These are phyloP conservation scores for Mayetiola destructor DNA, from an alignment of 2,888 invertebrate genomes.

Conservation along the genomic window DNA sequence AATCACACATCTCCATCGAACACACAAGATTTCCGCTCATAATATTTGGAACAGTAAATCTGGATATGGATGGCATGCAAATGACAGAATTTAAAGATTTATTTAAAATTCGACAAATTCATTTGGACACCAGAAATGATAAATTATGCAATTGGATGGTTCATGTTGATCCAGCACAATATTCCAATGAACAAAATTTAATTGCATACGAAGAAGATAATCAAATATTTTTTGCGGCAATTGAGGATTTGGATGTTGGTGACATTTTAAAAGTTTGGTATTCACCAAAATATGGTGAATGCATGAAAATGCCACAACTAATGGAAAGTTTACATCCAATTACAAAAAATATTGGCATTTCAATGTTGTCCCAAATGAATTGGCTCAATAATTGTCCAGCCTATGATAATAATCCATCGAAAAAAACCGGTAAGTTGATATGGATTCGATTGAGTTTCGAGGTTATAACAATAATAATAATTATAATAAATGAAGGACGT, in stretches of 20 bases:
- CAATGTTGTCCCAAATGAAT: not conserved
- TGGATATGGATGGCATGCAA: slow-evolving; percentile 15
- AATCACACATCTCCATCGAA: slow-evolving; percentile 17
- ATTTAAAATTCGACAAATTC: slow-evolving; percentile 18
- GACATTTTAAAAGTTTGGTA: slow-evolving; percentile 20
- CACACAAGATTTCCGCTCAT: slow-evolving; percentile 18
- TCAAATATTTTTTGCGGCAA: slow-evolving; percentile 19
- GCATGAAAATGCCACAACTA: slow-evolving; percentile 17
- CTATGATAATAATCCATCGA: not conserved
- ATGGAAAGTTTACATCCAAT: slow-evolving; percentile 14
- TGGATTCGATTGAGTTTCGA: not conserved
- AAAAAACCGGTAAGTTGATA: slow-evolving; percentile 1
- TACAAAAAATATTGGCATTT: slow-evolving; percentile 15
- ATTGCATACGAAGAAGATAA: slow-evolving; percentile 19
- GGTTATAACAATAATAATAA: not conserved
- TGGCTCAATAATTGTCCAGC: not conserved
- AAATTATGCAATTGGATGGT: slow-evolving; percentile 20
- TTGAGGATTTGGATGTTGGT: slow-evolving; percentile 18
- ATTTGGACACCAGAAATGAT: slow-evolving; percentile 19
- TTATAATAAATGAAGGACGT: too few species aligned
- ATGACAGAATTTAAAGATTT: slow-evolving; percentile 18
- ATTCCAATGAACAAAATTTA: slow-evolving; percentile 19
- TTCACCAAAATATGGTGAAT: slow-evolving; percentile 18
- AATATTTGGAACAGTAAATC: slow-evolving; percentile 17
- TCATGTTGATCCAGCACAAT: slow-evolving; percentile 18